A percentile compares a stretch with the other conserved stretches of the same genome.
Evolutionary conservation across 2,797 vertebrate species (phyloP).

Genomic region (Threskiornis aethiopicus): DNA sequence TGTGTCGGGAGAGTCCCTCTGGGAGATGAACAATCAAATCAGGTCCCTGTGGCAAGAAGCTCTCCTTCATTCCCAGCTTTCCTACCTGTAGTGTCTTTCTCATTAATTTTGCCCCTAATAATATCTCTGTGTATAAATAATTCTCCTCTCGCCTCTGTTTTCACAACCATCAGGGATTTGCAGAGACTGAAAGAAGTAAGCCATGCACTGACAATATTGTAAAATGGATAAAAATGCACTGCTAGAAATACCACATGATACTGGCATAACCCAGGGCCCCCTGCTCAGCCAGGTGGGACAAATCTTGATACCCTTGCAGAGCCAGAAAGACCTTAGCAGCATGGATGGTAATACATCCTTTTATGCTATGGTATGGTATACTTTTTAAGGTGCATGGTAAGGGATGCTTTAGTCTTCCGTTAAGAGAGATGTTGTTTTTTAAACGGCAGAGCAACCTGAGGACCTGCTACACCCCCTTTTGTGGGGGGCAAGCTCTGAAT

Average conservation of each 20-base stretch:
- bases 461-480: not conserved
- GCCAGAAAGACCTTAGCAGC: not conserved
- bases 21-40: not conserved
- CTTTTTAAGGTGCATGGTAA: not conserved
- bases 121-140: not conserved
- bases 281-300: not conserved
- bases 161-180: not conserved
- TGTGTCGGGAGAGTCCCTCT: rapidly evolving
- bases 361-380: not conserved
- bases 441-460: not conserved
- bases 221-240: not conserved
- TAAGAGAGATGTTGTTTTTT: not conserved
- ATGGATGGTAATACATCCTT: not conserved
- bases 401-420: not conserved
- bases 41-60: not conserved
- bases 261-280: not conserved
- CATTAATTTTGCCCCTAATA: not conserved
- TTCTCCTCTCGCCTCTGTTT: not conserved
- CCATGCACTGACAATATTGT: not conserved
- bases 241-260: not conserved
- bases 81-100: not conserved
- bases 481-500: not conserved
- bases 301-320: rapidly evolving
- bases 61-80: not conserved
- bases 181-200: not conserved